These are phyloP conservation scores for Sphaerophoria taeniata DNA, from an alignment of 2,888 invertebrate genomes.

Conservation along the genomic window DNA sequence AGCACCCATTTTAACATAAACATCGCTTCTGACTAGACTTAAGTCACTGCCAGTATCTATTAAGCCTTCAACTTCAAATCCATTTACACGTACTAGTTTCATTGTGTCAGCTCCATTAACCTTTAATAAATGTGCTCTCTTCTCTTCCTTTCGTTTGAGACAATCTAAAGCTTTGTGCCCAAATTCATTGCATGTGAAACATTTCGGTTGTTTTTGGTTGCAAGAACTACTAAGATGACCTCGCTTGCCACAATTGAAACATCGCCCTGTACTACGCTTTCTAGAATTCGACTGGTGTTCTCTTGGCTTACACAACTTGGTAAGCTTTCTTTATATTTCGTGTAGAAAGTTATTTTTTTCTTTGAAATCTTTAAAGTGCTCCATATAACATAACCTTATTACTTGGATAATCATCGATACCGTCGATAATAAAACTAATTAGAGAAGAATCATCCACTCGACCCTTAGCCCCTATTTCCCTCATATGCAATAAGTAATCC, in stretches of 20 bases:
- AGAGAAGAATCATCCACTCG: too few relatives aligned
- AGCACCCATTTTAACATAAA: constrained; percentile 4
- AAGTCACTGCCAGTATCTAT: too few relatives aligned
- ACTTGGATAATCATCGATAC: too few relatives aligned
- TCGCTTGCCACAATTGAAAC: constrained; percentile 20
- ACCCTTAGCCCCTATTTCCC: too few relatives aligned
- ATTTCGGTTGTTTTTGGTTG: constrained; percentile 16
- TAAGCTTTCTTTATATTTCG: constrained; percentile 24
- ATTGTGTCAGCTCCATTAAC: too few relatives aligned
- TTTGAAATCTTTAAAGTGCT: neutral
- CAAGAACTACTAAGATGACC: constrained; percentile 13
- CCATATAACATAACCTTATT: constrained; percentile 18
- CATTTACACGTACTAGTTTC: too few relatives aligned
- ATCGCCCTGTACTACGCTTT: neutral
- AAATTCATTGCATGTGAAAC: constrained; percentile 31
- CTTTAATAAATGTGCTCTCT: too few relatives aligned
- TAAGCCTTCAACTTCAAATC: too few relatives aligned
- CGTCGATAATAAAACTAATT: too few relatives aligned
- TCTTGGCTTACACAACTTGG: neutral
- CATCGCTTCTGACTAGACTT: too few relatives aligned
- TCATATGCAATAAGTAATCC: too few relatives aligned
- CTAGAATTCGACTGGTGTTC: neutral
- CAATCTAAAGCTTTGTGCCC: constrained; percentile 20
- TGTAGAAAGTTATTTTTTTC: constrained; percentile 10
- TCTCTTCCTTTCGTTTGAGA: too few relatives aligned